Percentiles rank a stretch among this genome's conserved stretches.
Conservation (phyloP, 1,140 invertebrate species). For the Cryptotermes secundus region DNA sequence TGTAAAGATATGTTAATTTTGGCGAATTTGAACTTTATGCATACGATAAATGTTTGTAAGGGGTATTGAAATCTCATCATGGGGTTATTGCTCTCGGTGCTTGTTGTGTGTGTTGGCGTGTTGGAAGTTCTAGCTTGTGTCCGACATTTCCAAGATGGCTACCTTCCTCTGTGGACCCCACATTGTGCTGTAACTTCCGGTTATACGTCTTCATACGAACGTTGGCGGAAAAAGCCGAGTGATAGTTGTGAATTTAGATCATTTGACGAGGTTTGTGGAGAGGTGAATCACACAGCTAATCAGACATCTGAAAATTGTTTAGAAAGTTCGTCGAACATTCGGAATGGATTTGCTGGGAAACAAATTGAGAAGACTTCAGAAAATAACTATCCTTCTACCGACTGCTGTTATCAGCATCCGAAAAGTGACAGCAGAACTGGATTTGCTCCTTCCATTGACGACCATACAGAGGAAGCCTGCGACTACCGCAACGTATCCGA, state of each 20-base stretch:
- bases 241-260: not conserved
- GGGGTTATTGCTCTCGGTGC: slow-evolving; percentile 67
- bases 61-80: slow-evolving; percentile 46
- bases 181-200: slow-evolving; percentile 25
- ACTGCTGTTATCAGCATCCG: not conserved
- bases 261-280: not conserved
- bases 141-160: slow-evolving; percentile 54
- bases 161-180: slow-evolving; percentile 45
- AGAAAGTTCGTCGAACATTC: not conserved
- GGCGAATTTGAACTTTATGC: not conserved
- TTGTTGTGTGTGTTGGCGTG: slow-evolving; percentile 70
- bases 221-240: slow-evolving; percentile 31
- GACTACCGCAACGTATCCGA: not conserved
- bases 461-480: not conserved
- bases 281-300: not conserved
- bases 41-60: not conserved
- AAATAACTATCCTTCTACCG: not conserved
- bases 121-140: slow-evolving; percentile 63
- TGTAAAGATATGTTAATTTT: not conserved
- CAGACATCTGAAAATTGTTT: not conserved
- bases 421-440: too few species aligned
- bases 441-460: too few species aligned
- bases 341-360: not conserved
- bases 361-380: not conserved
- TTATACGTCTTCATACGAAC: slow-evolving; percentile 25